phyloP scores from a whole-genome alignment of 2,797 vertebrate genomes.

The Melanotaenia nigrans region DNA sequence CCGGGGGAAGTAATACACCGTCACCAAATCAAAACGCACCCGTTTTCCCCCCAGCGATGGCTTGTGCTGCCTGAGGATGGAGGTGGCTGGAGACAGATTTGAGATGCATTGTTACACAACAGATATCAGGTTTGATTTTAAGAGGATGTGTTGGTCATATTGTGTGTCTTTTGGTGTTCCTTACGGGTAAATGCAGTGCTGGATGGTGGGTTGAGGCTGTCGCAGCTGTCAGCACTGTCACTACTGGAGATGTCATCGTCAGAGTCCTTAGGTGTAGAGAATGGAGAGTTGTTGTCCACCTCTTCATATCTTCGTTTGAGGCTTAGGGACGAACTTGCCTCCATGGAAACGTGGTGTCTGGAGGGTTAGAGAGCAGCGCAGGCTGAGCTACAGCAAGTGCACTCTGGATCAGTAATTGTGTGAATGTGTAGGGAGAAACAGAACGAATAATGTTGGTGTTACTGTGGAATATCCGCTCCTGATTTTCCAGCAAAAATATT shows the following conservation, averaged over 20 bases:
- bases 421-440: background rate
- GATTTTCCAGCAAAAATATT: background rate
- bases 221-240: slow-evolving; percentile 95
- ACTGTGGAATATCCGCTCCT: background rate
- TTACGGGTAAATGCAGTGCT: slow-evolving; percentile 89
- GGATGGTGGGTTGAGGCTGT: slow-evolving; percentile 93
- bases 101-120: background rate
- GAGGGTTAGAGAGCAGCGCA: slow-evolving; percentile 35
- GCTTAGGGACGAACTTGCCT: slow-evolving; percentile 86
- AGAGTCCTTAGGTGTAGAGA: slow-evolving; percentile 88
- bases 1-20: slow-evolving; percentile 94
- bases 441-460: background rate
- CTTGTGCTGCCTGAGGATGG: slow-evolving; percentile 92
- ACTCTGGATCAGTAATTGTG: background rate
- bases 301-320: slow-evolving; percentile 95
- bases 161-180: slow-evolving; percentile 52
- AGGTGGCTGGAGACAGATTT: slow-evolving; percentile 84
- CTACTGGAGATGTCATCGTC: slow-evolving; percentile 97
- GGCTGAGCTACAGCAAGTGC: slow-evolving; percentile 15
- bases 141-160: slow-evolving; percentile 6
- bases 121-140: slow-evolving; percentile 1
- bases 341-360: slow-evolving; percentile 90
- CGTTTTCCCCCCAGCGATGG: slow-evolving; percentile 87
- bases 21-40: slow-evolving; percentile 94
- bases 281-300: slow-evolving; percentile 89